These are phyloP conservation scores for Chymomyza procnemis DNA, from an alignment of 2,888 invertebrate species.

Conservation along the genomic window DNA sequence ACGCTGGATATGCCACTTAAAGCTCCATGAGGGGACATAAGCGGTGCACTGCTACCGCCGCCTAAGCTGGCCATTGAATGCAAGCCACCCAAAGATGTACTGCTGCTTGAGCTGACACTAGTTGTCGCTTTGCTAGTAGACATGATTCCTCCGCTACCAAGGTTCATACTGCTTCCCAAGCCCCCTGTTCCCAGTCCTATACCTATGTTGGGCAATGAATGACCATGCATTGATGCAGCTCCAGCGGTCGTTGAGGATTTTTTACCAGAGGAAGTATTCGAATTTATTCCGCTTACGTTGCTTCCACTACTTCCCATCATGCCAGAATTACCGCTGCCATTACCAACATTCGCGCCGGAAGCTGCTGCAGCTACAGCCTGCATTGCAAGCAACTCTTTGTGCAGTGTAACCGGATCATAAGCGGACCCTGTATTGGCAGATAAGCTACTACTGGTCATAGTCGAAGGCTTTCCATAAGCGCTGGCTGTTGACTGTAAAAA, in stretches of 20 bases:
- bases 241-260: slow-evolving; percentile 40
- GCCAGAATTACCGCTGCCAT: slow-evolving; percentile 34
- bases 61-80: slow-evolving; percentile 47
- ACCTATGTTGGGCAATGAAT: slow-evolving; percentile 48
- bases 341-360: slow-evolving; percentile 56
- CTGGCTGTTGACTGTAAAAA: slow-evolving; percentile 70
- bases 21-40: slow-evolving; percentile 72
- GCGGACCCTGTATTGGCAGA: slow-evolving; percentile 75
- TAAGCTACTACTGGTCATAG: slow-evolving; percentile 67
- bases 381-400: slow-evolving; percentile 79
- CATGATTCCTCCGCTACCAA: slow-evolving; percentile 38
- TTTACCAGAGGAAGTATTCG: slow-evolving; percentile 58
- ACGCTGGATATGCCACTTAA: slow-evolving; percentile 30
- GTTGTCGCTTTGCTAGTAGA: slow-evolving; percentile 51
- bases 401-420: slow-evolving; percentile 78
- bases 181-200: slow-evolving; percentile 30
- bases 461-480: slow-evolving; percentile 75
- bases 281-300: background rate
- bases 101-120: slow-evolving; percentile 51
- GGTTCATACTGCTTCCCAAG: slow-evolving; percentile 30
- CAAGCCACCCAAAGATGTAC: slow-evolving; percentile 40
- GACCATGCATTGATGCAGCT: slow-evolving; percentile 47
- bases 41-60: slow-evolving; percentile 27
- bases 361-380: slow-evolving; percentile 78
- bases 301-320: slow-evolving; percentile 25